These are phyloP conservation scores for Rosalia funebris DNA, from an alignment of 2,888 invertebrate species.

Conservation along the genomic window DNA sequence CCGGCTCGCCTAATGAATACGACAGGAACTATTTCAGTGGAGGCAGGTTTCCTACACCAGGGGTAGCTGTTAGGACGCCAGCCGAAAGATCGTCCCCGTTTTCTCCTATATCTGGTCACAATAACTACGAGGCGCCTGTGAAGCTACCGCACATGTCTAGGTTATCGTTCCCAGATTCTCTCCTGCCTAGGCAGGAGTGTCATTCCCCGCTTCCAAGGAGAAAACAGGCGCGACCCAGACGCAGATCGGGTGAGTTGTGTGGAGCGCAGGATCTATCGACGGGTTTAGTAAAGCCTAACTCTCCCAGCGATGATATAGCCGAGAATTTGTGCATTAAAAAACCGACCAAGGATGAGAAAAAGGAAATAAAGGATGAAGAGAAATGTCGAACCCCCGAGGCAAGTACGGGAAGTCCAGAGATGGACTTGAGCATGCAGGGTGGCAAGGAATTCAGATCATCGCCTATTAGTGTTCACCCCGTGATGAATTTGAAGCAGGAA, in stretches of 20 bases:
- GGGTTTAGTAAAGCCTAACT: slow-evolving; percentile 47
- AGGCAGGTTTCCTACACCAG: slow-evolving; percentile 60
- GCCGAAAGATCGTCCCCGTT: slow-evolving; percentile 53
- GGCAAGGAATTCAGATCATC: slow-evolving; percentile 63
- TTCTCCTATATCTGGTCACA: slow-evolving; percentile 60
- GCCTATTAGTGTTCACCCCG: slow-evolving; percentile 61
- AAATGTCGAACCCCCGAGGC: slow-evolving; percentile 48
- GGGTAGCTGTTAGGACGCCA: slow-evolving; percentile 30
- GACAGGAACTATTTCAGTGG: slow-evolving; percentile 53
- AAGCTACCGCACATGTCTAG: slow-evolving; percentile 65
- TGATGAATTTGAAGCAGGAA: slow-evolving; percentile 59
- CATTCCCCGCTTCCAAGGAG: slow-evolving; percentile 84
- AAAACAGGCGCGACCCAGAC: slow-evolving; percentile 86
- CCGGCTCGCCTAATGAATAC: slow-evolving; percentile 63
- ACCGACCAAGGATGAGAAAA: slow-evolving; percentile 50
- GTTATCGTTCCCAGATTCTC: slow-evolving; percentile 62
- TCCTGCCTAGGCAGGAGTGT: slow-evolving; percentile 65
- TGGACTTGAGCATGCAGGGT: slow-evolving; percentile 58
- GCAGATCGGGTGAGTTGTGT: slow-evolving; percentile 81
- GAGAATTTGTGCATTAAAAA: slow-evolving; percentile 74
- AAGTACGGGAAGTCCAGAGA: slow-evolving; percentile 52
- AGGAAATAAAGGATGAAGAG: slow-evolving; percentile 49
- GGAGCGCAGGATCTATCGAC: slow-evolving; percentile 72
- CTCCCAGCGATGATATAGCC: slow-evolving; percentile 59
- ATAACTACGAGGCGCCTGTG: slow-evolving; percentile 63